These are phyloP conservation scores for Pyrrhosoma nymphula DNA, from an alignment of 2,888 invertebrate species.

Conservation along the genomic window DNA sequence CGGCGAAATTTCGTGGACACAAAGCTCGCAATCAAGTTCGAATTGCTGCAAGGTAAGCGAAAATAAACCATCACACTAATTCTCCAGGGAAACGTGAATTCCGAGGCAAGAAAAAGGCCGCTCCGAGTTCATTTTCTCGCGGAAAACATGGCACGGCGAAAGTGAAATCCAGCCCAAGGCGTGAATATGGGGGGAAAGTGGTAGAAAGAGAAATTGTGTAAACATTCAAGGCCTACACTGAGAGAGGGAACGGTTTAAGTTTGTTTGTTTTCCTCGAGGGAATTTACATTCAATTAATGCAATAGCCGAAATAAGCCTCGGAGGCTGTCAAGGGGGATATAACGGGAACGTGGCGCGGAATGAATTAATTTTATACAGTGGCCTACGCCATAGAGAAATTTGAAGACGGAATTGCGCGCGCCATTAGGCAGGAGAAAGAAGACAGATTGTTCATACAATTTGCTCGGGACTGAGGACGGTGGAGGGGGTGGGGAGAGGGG, in stretches of 20 bases:
- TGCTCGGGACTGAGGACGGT: not conserved
- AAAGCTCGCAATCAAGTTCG: no score
- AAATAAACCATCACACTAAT: not conserved
- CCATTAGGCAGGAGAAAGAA: not conserved
- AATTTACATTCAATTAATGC: constrained; percentile 1
- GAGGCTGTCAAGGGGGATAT: not conserved
- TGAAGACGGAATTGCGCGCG: not conserved
- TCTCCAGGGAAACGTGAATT: not conserved
- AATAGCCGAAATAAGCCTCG: not conserved
- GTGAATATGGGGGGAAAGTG: not conserved
- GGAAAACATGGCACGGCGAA: not conserved
- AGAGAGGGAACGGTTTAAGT: not conserved
- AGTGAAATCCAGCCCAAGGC: not conserved
- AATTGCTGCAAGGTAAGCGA: not conserved
- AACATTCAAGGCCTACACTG: not conserved
- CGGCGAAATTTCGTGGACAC: no score
- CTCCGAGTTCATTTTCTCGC: not conserved
- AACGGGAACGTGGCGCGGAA: constrained; percentile 19
- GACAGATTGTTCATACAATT: constrained; percentile 4
- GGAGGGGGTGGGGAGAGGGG: not conserved
- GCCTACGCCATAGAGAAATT: constrained; percentile 8
- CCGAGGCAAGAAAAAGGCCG: not conserved
- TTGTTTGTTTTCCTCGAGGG: constrained; percentile 22
- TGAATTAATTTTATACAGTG: not conserved
- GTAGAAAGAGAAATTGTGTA: not conserved